A percentile compares a stretch with the other conserved stretches of the same genome.
These are phyloP conservation scores for Arrhamphus sclerolepis DNA, from an alignment of 2,797 vertebrate genomes.

Conservation along the genomic window DNA sequence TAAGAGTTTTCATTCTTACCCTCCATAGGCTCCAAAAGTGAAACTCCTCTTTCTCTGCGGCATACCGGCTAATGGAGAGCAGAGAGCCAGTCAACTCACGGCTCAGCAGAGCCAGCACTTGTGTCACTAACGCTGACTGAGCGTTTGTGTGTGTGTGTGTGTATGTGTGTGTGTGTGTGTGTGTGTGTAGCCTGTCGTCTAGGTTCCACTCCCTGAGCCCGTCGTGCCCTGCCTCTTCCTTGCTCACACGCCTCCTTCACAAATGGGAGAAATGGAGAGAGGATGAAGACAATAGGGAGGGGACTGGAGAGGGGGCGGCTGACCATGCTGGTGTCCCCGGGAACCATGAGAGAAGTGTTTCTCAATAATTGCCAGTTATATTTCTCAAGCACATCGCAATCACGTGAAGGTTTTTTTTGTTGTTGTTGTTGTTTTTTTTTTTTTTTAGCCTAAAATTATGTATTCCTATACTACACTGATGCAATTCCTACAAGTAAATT, in stretches of 20 bases:
- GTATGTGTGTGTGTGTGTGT: slow-evolving; percentile 45
- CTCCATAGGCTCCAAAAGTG: slow-evolving; percentile 87
- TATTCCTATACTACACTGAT: neutral
- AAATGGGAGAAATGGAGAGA: slow-evolving; percentile 43
- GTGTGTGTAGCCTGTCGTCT: slow-evolving; percentile 50
- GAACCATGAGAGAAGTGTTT: slow-evolving; percentile 46
- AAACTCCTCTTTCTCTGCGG: slow-evolving; percentile 88
- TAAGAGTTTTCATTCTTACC: slow-evolving; percentile 75
- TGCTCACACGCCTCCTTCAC: slow-evolving; percentile 67
- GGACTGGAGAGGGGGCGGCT: slow-evolving; percentile 37
- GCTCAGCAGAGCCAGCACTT: slow-evolving; percentile 74
- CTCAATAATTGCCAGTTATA: neutral
- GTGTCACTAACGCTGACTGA: slow-evolving; percentile 77
- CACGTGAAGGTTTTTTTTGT: too few species aligned
- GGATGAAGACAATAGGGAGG: slow-evolving; percentile 42
- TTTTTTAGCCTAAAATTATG: neutral
- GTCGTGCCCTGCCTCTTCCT: slow-evolving; percentile 66
- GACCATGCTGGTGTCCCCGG: slow-evolving; percentile 66
- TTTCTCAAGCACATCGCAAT: slow-evolving; percentile 13
- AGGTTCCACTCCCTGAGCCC: slow-evolving; percentile 66
- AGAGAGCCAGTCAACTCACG: slow-evolving; percentile 66
- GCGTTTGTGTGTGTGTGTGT: slow-evolving; percentile 56
- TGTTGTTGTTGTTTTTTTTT: too few species aligned
- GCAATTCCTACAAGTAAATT: neutral
- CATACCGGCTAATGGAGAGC: slow-evolving; percentile 74